These are phyloP conservation scores for Artibeus lituratus DNA, from an alignment of 2,797 vertebrate genomes.

Conservation along the genomic window DNA sequence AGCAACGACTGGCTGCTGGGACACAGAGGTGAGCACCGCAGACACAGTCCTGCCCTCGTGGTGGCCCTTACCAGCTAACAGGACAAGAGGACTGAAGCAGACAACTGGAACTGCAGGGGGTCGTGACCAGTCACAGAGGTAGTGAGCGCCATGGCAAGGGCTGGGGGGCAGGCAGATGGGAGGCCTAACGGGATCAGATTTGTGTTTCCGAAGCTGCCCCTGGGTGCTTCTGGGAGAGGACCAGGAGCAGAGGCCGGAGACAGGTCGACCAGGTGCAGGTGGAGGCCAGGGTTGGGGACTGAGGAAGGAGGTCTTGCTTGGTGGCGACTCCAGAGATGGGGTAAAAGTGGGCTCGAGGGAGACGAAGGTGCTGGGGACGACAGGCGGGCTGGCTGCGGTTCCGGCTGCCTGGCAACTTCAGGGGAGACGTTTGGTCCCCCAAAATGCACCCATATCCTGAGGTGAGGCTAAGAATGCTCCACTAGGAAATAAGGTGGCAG, in stretches of 20 bases:
- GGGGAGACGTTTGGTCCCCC: neutral
- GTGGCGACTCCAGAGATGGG: neutral
- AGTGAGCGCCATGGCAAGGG: fast-evolving
- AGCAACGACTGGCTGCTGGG: neutral
- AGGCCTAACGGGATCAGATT: fast-evolving
- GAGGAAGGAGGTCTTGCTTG: neutral
- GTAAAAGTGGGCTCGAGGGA: neutral
- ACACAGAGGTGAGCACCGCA: neutral
- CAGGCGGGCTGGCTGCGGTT: neutral
- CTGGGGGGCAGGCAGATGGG: neutral
- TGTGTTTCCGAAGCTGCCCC: neutral
- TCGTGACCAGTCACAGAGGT: neutral
- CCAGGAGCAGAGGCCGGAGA: too few species aligned
- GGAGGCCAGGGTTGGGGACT: neutral
- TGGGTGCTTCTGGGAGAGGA: neutral
- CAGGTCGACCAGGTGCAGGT: neutral
- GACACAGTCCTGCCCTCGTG: neutral
- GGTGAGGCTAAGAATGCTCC: neutral
- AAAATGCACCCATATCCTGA: neutral
- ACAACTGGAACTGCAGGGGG: fast-evolving
- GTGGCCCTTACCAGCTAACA: neutral
- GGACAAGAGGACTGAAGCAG: neutral
- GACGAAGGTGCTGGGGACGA: neutral
- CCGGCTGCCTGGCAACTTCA: neutral
- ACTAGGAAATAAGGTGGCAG: neutral